Evolutionary conservation across 2,888 invertebrate species (phyloP), one percentile per base, ranked within the genome.

Genomic region (Automeris io): DNA sequence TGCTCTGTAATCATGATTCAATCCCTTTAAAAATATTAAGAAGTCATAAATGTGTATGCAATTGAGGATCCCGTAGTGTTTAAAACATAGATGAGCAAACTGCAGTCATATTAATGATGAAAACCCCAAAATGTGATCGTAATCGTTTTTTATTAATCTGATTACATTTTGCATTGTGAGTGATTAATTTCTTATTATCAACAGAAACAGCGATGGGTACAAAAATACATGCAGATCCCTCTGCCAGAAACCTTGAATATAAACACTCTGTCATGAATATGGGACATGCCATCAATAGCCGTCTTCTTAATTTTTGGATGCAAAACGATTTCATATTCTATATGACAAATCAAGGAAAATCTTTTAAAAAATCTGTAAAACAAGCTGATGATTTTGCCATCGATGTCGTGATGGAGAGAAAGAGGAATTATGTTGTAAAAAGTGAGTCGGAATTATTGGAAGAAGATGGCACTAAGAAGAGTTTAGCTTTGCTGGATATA

Each of bases 171-270:
- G n/a, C n/a, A n/a, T n/a, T n/a, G n/a, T n/a, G n/a, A n/a, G n/a
- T n/a, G n/a, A n/a, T n/a, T n/a, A n/a, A n/a, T 19, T 19, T 6
- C n/a, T 19, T 19, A 19, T 19, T 19, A 6, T 5, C 3, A 19
- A 12, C 59, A 88, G 88, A 87, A 67, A 81, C 87, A 1, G 91
- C 91, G 3, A 91, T 92, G 91, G 91, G 91, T 1, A 81, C 82
- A 4, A 72, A 81, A 37, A 66, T 91, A 0, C 70, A 79, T 41
- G 61, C 61, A 1, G 78, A 82, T 29, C 68, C 74, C 21, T 68
- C 76, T 0, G 45, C 47, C 49, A 67, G 47, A 1, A 74, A 85
- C 2, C 45, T 75, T 1, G 73, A 82, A 40, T 90, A 90, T 53
- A 87, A 89, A 37, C 56, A 72, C 3, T 82, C 89, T 0, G 77